phyloP scores from a whole-genome alignment of 2,797 vertebrate species.

The Dallia pectoralis region DNA sequence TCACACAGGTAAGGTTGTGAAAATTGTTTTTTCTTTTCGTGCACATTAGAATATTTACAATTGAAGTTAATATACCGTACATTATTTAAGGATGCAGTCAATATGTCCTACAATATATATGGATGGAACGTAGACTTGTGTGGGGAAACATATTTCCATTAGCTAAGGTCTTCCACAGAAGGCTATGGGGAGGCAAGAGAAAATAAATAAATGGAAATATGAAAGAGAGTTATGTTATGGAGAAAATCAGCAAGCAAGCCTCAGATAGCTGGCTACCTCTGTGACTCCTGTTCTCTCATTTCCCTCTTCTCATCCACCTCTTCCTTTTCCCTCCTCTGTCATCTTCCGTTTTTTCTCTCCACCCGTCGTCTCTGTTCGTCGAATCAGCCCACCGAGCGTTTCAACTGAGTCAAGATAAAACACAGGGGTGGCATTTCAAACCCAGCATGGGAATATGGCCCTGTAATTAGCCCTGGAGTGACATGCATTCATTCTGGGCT shows the following conservation, averaged over 20 bases:
- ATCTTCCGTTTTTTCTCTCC: neutral
- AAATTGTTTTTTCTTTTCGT: too few species aligned
- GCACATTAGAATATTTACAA: too few species aligned
- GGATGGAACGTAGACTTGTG: neutral
- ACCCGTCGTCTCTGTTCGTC: neutral
- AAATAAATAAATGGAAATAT: constrained; percentile 46
- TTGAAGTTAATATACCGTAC: neutral
- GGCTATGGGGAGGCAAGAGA: constrained; percentile 15
- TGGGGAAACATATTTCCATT: neutral
- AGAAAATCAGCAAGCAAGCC: constrained; percentile 25
- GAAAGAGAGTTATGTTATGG: constrained; percentile 6
- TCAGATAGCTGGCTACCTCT: constrained; percentile 27
- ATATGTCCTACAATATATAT: neutral
- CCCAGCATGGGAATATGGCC: constrained; percentile 36
- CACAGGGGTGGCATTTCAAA: constrained; percentile 54
- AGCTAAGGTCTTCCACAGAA: constrained; percentile 34
- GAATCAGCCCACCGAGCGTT: constrained; percentile 19
- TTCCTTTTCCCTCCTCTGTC: neutral
- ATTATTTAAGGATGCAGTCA: neutral
- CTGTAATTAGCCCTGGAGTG: constrained; percentile 53
- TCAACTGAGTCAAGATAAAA: constrained; percentile 21
- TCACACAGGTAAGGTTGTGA: constrained; percentile 87
- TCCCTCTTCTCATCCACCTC: neutral
- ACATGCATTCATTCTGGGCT: constrained; percentile 41
- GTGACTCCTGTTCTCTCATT: constrained; percentile 3